These are phyloP conservation scores for Myripristis jacobus DNA, from an alignment of 2,797 vertebrate genomes.

Conservation along the genomic window DNA sequence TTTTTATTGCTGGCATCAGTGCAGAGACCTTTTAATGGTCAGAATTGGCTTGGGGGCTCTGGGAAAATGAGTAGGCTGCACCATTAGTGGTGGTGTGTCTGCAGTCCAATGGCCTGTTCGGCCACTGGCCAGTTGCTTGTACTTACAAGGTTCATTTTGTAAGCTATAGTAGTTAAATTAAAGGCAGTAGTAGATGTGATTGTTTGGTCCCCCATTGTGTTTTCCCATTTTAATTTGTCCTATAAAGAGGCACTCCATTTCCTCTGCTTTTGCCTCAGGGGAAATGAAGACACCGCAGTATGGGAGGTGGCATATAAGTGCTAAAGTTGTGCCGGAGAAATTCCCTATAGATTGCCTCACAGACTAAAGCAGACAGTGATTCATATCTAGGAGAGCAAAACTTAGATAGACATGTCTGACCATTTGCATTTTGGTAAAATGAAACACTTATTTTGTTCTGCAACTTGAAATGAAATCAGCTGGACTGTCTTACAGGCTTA, in stretches of 20 bases:
- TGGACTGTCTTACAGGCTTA: not conserved
- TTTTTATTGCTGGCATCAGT: conserved; percentile 25
- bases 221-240: not conserved
- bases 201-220: not conserved
- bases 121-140: conserved; percentile 9
- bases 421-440: too few relatives aligned
- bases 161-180: too few relatives aligned
- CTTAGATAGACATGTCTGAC: not conserved
- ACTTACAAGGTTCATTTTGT: conserved; percentile 15
- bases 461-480: too few relatives aligned
- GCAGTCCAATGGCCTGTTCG: conserved; percentile 12
- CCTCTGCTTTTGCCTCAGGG: not conserved
- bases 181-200: too few relatives aligned
- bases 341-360: not conserved
- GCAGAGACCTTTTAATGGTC: conserved; percentile 21
- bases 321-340: not conserved
- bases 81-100: conserved; percentile 23
- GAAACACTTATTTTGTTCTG: too few relatives aligned
- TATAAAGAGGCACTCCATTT: not conserved
- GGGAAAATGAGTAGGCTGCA: conserved; percentile 15
- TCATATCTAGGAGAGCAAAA: not conserved
- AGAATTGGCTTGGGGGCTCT: conserved; percentile 21
- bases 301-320: too few relatives aligned
- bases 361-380: not conserved
- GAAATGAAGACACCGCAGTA: not conserved